These are phyloP conservation scores for Myopa testacea DNA, from an alignment of 2,888 invertebrate species.

Conservation along the genomic window DNA sequence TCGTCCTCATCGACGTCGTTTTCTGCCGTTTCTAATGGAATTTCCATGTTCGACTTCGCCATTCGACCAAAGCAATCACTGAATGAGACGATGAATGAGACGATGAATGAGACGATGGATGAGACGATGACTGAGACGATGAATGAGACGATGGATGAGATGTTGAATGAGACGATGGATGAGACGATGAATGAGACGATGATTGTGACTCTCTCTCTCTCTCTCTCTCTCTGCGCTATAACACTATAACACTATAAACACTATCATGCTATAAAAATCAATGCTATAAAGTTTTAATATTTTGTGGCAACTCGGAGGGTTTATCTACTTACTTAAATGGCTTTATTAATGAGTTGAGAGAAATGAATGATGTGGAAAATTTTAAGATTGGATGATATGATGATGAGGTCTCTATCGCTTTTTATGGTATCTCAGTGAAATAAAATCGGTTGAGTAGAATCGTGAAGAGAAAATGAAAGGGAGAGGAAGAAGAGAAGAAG, in stretches of 20 bases:
- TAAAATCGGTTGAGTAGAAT: too few species aligned
- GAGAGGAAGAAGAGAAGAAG: too few species aligned
- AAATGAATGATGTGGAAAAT: not conserved
- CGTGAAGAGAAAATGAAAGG: too few species aligned
- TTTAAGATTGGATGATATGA: not conserved
- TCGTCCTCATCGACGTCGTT: too few species aligned
- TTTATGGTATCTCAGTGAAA: too few species aligned
- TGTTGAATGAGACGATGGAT: not conserved
- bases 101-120: slow-evolving; percentile 9
- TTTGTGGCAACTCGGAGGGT: not conserved
- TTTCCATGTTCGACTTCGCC: slow-evolving; percentile 15
- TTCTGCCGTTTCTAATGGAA: not conserved
- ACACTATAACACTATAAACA: not conserved
- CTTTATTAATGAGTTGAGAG: not conserved
- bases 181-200: not conserved
- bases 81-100: slow-evolving; percentile 4
- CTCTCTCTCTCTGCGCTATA: not conserved
- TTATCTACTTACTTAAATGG: not conserved
- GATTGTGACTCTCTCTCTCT: not conserved
- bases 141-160: not conserved
- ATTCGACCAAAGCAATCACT: not conserved
- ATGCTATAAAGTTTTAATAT: not conserved
- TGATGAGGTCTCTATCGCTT: too few species aligned
- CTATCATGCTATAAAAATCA: not conserved
- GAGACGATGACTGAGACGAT: not conserved